Base-by-base conservation (phyloP, 2,797 vertebrate genomes). In the Craterocephalus amniculus region DNA sequence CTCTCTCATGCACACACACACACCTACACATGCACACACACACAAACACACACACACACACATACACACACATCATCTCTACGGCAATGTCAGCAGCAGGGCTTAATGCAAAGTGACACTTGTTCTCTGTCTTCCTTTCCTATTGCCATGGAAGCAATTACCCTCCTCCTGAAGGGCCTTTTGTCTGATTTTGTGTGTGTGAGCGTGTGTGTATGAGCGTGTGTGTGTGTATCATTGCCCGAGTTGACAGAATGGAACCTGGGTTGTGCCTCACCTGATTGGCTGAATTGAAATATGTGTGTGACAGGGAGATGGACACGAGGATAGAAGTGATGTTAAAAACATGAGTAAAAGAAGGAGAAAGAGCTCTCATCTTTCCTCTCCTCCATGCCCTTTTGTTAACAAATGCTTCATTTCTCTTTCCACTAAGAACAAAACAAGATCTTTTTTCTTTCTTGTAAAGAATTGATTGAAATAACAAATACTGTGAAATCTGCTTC, bases 21-120 rank as follows among this genome's bases (percentile, higher is more conserved):
- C n/a, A n/a, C n/a, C n/a, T n/a, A n/a, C n/a, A n/a, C n/a, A n/a
- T n/a, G n/a, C n/a, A n/a, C n/a, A n/a, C n/a, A n/a, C n/a, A n/a
- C n/a, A n/a, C n/a, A n/a, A n/a, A n/a, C 31, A 32, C 67, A 78
- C 73, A 76, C 78, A 63, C 65, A 76, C 70, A 80, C 76, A 76
- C 65, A 70, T 45, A 54, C 11, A 76, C 74, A 34, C 93, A 96
- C 96, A 96, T 97, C 96, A 96, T 96, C 95, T 94, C 95, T 95
- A 94, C 94, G 80, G 86, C 77, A 70, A 85, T 96, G 96, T 97
- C 95, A 97, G 96, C 95, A 95, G 95, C 94, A 95, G 94, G 94
- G 94, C 95, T 95, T 97, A 99, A 99, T 99, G 95, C 95, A 95
- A 97, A 97, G 96, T 97, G 97, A 98, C 96, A 97, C 96, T 96